phyloP scores from a whole-genome alignment of 2,113 vertebrate genomes.

The Elachura formosa region DNA sequence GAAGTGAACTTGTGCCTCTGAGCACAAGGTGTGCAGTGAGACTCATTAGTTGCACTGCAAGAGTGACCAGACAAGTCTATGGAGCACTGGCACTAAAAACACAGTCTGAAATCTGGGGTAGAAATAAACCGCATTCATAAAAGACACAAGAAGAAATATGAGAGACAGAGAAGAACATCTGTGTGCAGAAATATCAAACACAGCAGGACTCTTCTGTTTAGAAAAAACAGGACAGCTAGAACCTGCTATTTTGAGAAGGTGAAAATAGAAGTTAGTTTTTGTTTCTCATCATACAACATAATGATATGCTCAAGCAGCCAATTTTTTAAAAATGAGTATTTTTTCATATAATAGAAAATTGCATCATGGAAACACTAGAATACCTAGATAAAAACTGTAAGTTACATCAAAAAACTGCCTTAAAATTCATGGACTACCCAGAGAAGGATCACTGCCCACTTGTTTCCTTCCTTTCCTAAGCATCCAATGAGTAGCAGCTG shows the following conservation, averaged over 20 bases:
- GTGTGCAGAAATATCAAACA: not conserved
- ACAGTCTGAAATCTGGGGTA: not conserved
- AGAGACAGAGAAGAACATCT: not conserved
- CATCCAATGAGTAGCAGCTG: not conserved
- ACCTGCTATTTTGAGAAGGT: not conserved
- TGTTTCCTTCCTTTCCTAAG: not conserved
- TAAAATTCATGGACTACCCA: not conserved
- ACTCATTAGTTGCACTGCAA: not conserved
- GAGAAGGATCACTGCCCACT: not conserved
- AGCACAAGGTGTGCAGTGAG: not conserved
- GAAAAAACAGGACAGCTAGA: not conserved
- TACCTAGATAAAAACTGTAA: not conserved
- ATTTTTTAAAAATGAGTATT: not conserved
- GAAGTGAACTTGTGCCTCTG: not conserved
- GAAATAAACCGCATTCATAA: not conserved
- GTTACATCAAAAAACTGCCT: not conserved
- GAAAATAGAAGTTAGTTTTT: not conserved
- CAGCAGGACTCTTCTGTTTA: not conserved
- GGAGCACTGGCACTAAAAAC: not conserved
- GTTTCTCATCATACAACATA: not conserved
- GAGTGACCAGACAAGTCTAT: not conserved
- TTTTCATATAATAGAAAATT: not conserved
- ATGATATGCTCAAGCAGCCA: rapidly evolving
- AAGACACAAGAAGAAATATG: not conserved
- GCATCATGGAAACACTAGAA: not conserved